Percentiles rank a stretch among this genome's conserved stretches.
These are phyloP conservation scores for Caenorhabditis parvicauda DNA, from an alignment of 2,888 invertebrate genomes.

Conservation along the genomic window DNA sequence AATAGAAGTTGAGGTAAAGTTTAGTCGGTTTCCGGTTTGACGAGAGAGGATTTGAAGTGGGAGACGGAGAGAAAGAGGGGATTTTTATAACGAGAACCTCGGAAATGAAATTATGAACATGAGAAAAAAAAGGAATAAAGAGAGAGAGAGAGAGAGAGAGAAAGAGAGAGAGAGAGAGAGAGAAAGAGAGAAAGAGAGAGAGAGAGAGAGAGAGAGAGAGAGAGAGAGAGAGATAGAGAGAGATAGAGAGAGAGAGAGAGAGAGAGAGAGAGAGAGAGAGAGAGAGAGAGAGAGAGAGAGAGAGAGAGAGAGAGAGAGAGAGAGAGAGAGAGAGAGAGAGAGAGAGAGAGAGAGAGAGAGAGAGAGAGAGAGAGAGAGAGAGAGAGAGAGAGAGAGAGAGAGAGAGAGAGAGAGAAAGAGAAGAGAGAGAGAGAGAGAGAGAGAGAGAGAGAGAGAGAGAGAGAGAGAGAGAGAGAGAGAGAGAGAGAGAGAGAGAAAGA, in stretches of 20 bases:
- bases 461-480: slow-evolving; percentile 4
- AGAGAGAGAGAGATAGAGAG: not conserved
- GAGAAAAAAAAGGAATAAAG: slow-evolving; percentile 5
- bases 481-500: not conserved
- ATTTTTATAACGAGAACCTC: slow-evolving; percentile 1
- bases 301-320: slow-evolving; percentile 8
- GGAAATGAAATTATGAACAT: not conserved
- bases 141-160: not conserved
- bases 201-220: not conserved
- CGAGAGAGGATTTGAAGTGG: not conserved
- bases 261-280: slow-evolving; percentile 5
- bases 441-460: slow-evolving; percentile 1
- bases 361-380: slow-evolving; percentile 2
- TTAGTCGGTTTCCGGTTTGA: not conserved
- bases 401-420: slow-evolving; percentile 7
- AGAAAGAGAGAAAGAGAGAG: not conserved
- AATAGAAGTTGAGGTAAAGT: not conserved
- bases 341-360: not conserved
- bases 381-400: slow-evolving; percentile 2
- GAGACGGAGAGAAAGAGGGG: not conserved
- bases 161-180: not conserved
- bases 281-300: slow-evolving; percentile 14
- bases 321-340: not conserved
- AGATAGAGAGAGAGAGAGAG: not conserved
- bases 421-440: not conserved